Base-by-base conservation (phyloP, 2,113 vertebrate species). In the Ochotona princeps region DNA sequence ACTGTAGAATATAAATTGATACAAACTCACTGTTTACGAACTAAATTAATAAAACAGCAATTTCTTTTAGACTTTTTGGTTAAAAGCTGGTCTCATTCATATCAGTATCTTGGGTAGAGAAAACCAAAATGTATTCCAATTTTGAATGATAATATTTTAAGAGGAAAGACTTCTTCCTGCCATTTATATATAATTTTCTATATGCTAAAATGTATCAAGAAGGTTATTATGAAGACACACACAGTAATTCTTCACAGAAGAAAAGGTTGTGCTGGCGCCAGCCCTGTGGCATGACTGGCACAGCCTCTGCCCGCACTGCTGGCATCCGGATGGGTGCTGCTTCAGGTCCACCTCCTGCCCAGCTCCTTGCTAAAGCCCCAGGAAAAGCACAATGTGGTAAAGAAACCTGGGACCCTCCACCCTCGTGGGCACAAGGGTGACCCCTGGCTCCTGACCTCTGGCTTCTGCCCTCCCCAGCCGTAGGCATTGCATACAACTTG, bases 61-160 rank as follows among this genome's bases (percentile, higher is more conserved):
- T n/a, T 11, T 44, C 74, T 86, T 65, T 80, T 70, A 78, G 8
- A 60, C 26, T 49, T 88, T 65, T 76, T 65, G 14, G 65, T 86
- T 70, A 54, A 89, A 95, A 75, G 72, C 18, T 83, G 32, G 13
- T 20, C 86, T 93, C 23, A 72, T 54, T 92, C 73, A 30, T 66
- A 90, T 4, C 54, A 57, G 23, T 61, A 76, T 66, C 13, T 63
- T 26, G 94, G 35, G 20, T 0, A 79, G 49, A 79, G 65, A 66
- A 83, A 85, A 89, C 20, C 66, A 51, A 8, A 93, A 83, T 28
- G 20, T 12, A 60, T n/a, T 80, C n/a, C 72, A 88, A 82, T 79
- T 86, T 65, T 70, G 69, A 94, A 54, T 30, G 30, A 35, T n/a
- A 66, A 32, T 81, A 38, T 65, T 69, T 54, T 57, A 83, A 93